Evolutionary conservation across 1,140 invertebrate genomes (phyloP), one percentile per base, ranked within the genome.

Genomic region (Drosophila repleta): DNA sequence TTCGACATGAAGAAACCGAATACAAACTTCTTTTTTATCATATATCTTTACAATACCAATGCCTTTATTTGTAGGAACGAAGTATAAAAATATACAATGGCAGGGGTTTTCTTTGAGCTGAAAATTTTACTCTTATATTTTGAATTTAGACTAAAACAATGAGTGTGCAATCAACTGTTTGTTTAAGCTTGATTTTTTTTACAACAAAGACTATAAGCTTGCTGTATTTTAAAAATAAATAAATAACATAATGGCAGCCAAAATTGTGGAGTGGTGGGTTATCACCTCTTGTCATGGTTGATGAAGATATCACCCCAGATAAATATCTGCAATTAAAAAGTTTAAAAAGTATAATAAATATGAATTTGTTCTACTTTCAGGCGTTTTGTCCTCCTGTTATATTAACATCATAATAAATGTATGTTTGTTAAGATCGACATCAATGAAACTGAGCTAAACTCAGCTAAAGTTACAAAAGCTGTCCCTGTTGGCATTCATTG

Each of bases 291-390:
- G 21, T 45, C 53, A 41, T 46, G n/a, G 61, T 32, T 32, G 21
- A 56, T 57, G 18, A 13, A 26, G 7, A 52, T 52, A 45, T 58
- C 46, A 52, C 29, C 39, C 52, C 24, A 7, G 20, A 52, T 24
- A 58, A 46, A n/a, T 51, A 70, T 51, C 68, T 71, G 62, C 57
- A 71, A 71, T 56, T 24, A 68, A 52, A 78, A 69, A 55, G 72
- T 24, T 24, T 2, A 48, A 21, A 52, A 52, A 35, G n/a, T n/a
- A n/a, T n/a, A 11, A 20, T 20, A 45, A 4, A 1, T 18, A 6
- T 43, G 15, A 18, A 5, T 8, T 43, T 7, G 8, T 11, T 21
- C 4, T 48, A 1, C 8, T 24, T 37, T 11, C 35, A 24, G 21
- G 21, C 2, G 21, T 24, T 24, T 24, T 24, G 21, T 2, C 4